Evolutionary conservation across 2,888 invertebrate genomes (phyloP), one percentile per base, ranked within the genome.

Genomic region (Erebia palarica): DNA sequence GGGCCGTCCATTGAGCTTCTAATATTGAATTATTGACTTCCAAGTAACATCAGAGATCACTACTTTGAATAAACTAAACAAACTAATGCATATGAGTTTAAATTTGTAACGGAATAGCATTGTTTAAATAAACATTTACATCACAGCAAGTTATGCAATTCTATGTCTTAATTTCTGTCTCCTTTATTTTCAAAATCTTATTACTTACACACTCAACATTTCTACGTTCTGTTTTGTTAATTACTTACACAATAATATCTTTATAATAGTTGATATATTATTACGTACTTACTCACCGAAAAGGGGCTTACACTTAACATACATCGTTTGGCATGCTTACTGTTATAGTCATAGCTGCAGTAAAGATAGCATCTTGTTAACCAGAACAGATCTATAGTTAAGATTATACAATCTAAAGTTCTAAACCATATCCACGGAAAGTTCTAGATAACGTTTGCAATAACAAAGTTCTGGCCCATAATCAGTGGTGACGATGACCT

Each of bases 401-500:
- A 75, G 71, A 75, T 75, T 21, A 75, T 61, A 69, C 76, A 68
- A 27, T 72, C 71, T 69, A 72, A 66, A 71, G 51, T 59, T 73
- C 61, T 69, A 65, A 71, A 49, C 47, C 47, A 21, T 47, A 18
- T 47, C 21, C 49, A 63, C 11, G 49, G 74, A 74, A 69, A 74
- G 70, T 75, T 77, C 76, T 78, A 75, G 70, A 69, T 75, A 67
- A 66, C 36, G 70, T 72, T 80, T 16, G 27, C 27, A 47, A 58
- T 51, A 58, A 55, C 59, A 8, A 59, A 80, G 78, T 78, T 78
- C 77, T 78, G 83, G 82, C 3, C 11, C 81, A 82, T 86, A 87
- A 87, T 86, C 82, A 81, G 82, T 81, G 87, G 86, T 78, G 83
- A 82, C 87, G 86, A 86, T 86, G 86, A 82, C 85, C 84, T 83